Conservation (phyloP, 2,888 invertebrate genomes). For the Nesidiocoris tenuis region DNA sequence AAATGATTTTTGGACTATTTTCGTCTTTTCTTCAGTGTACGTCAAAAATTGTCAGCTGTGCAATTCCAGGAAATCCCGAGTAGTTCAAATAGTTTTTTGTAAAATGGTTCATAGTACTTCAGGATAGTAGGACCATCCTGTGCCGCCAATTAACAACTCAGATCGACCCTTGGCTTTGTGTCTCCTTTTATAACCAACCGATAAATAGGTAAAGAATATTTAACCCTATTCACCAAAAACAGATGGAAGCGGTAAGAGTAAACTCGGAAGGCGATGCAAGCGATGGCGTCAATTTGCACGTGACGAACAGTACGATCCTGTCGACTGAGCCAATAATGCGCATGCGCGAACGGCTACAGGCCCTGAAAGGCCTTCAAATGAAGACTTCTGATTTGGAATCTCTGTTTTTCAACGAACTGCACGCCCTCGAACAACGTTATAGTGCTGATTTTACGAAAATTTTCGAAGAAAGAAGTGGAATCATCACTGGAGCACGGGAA, state of each 20-base stretch:
- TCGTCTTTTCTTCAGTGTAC: too few species aligned
- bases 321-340: constrained; percentile 59
- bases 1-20: too few species aligned
- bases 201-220: too few species aligned
- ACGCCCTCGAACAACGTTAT: constrained; percentile 64
- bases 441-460: constrained; percentile 55
- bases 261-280: constrained; percentile 33
- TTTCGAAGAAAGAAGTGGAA: constrained; percentile 27
- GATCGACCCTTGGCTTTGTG: too few species aligned
- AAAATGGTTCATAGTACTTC: too few species aligned
- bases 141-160: too few species aligned
- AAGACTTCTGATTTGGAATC: constrained; percentile 83
- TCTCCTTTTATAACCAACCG: too few species aligned
- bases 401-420: constrained; percentile 91
- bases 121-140: too few species aligned
- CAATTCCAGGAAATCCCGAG: too few species aligned
- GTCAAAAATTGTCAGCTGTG: too few species aligned
- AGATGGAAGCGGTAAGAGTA: constrained; percentile 33
- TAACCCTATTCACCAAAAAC: too few species aligned
- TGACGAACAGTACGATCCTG: constrained; percentile 7
- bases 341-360: constrained; percentile 67
- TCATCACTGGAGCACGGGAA: constrained; percentile 1
- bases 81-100: too few species aligned
- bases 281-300: constrained; percentile 21
- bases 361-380: constrained; percentile 81